Conservation (phyloP, 2,888 invertebrate genomes). For the Orthonychiurus folsomi region DNA sequence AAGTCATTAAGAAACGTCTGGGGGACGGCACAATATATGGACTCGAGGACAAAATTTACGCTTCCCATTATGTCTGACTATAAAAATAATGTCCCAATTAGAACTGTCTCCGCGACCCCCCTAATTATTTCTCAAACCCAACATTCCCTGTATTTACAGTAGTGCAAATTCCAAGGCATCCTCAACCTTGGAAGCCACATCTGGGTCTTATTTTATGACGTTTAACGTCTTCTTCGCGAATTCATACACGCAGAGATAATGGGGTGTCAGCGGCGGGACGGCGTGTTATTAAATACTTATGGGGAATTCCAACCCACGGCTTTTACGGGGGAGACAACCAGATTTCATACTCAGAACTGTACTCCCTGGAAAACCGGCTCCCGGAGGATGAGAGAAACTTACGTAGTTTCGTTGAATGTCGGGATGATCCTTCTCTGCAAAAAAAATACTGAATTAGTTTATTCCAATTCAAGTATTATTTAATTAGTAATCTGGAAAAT, state of each 20-base stretch:
- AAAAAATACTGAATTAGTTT: too few relatives aligned
- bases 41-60: background rate
- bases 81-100: background rate
- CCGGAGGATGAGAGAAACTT: slow-evolving; percentile 55
- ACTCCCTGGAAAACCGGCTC: background rate
- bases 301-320: too few relatives aligned
- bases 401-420: slow-evolving; percentile 87
- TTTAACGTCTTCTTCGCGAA: background rate
- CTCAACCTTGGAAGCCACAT: too few relatives aligned
- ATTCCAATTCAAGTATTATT: too few relatives aligned
- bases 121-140: background rate
- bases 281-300: too few relatives aligned
- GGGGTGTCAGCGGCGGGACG: background rate
- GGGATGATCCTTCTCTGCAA: slow-evolving; percentile 91
- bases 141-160: background rate
- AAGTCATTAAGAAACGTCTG: background rate
- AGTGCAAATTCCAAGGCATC: background rate
- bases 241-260: background rate
- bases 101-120: background rate
- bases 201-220: background rate
- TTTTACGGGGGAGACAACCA: too few relatives aligned
- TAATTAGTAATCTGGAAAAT: too few relatives aligned
- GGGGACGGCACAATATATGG: too few relatives aligned
- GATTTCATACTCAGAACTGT: background rate
- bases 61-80: background rate